Evolutionary conservation across 2,797 vertebrate genomes (phyloP).

Genomic region (Ara ararauna): DNA sequence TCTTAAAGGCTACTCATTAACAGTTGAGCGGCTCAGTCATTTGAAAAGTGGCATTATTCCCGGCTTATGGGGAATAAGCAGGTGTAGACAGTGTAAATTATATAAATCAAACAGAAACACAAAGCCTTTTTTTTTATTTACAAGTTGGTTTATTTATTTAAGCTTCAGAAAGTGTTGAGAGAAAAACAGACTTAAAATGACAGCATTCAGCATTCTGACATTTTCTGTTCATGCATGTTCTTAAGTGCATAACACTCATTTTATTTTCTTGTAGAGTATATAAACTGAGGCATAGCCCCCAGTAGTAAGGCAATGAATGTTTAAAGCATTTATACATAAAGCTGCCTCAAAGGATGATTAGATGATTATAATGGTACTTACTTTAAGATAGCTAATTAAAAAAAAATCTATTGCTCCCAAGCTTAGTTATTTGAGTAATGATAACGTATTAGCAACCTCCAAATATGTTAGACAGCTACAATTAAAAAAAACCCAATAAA

Average conservation of each 20-base stretch:
- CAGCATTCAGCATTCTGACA: not conserved
- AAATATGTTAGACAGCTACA: conserved; percentile 51
- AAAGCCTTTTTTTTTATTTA: not conserved
- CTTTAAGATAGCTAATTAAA: conserved; percentile 81
- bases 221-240: conserved; percentile 2
- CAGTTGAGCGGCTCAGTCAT: not conserved
- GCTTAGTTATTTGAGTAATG: conserved; percentile 77
- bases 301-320: conserved; percentile 54
- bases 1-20: not conserved
- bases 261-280: conserved; percentile 53
- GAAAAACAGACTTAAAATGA: not conserved
- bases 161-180: not conserved
- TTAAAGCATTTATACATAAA: conserved; percentile 72
- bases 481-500: not conserved
- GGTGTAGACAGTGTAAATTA: not conserved
- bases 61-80: not conserved
- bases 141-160: not conserved
- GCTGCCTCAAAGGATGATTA: conserved; percentile 76
- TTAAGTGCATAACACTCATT: conserved; percentile 22
- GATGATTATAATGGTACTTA: conserved; percentile 74
- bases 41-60: not conserved
- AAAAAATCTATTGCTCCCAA: conserved; percentile 73
- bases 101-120: not conserved
- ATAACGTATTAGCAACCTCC: conserved; percentile 63
- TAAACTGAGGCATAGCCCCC: conserved; percentile 36